phyloP scores from a whole-genome alignment of 1,140 invertebrate genomes.

The Megathymus violae region DNA sequence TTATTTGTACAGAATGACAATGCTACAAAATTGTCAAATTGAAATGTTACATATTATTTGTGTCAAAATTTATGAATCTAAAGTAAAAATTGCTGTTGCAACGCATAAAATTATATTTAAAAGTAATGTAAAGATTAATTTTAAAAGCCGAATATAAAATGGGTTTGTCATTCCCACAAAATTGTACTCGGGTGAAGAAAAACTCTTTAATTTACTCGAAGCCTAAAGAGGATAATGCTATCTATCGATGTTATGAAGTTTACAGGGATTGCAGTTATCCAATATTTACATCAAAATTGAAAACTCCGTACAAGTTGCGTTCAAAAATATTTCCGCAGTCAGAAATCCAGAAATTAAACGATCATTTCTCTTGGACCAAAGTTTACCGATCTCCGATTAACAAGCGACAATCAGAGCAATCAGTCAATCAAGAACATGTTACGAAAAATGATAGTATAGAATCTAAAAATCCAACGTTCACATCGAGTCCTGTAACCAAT shows the following conservation, averaged over 20 bases:
- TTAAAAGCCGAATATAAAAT: no score
- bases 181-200: conserved; percentile 29
- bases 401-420: conserved; percentile 20
- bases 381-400: conserved; percentile 55
- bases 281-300: conserved; percentile 28
- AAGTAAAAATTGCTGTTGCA: not conserved
- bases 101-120: not conserved
- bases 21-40: not conserved
- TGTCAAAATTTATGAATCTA: conserved; percentile 19
- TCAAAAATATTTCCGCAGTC: not conserved
- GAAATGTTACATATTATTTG: not conserved
- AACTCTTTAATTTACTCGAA: not conserved
- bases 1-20: conserved; percentile 6
- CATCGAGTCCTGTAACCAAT: not conserved
- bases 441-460: conserved; percentile 19
- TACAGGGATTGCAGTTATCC: conserved; percentile 62
- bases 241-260: conserved; percentile 40
- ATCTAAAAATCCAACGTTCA: conserved; percentile 3
- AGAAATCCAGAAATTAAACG: conserved; percentile 9
- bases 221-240: conserved; percentile 15
- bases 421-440: conserved; percentile 25
- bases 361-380: conserved; percentile 58
- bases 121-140: conserved; percentile 20
- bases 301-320: not conserved
- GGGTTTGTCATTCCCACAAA: conserved; percentile 49